Percentiles rank a stretch among this genome's conserved stretches.
Evolutionary conservation across 92 coral and sea anemone genomes (phyloP).

Genomic region (Epizoanthus illoricatus): DNA sequence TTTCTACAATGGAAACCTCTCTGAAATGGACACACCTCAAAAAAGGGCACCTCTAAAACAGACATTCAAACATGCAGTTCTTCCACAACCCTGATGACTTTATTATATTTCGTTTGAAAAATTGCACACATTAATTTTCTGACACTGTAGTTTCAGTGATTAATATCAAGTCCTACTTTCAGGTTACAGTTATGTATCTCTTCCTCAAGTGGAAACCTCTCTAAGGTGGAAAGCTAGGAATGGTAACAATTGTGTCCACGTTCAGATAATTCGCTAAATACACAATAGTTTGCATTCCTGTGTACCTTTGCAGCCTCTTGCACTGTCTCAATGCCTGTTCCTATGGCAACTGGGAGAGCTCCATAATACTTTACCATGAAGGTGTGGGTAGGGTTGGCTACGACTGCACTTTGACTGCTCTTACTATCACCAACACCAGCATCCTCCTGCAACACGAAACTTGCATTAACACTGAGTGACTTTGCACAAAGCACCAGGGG

Average conservation of each 20-base stretch:
- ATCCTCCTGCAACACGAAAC: slow-evolving; percentile 50
- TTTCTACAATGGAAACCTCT: too few relatives aligned
- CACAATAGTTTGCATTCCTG: too few relatives aligned
- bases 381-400: slow-evolving; percentile 68
- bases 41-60: too few relatives aligned
- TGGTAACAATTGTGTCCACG: neutral
- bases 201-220: too few relatives aligned
- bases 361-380: slow-evolving; percentile 97
- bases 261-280: neutral
- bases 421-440: slow-evolving; percentile 45
- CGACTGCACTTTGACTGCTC: slow-evolving; percentile 30
- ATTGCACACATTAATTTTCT: too few relatives aligned
- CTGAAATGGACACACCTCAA: too few relatives aligned
- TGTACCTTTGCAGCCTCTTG: slow-evolving; percentile 96
- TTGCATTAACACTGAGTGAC: neutral
- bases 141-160: too few relatives aligned
- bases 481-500: neutral
- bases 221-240: neutral
- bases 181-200: too few relatives aligned
- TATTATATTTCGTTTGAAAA: too few relatives aligned
- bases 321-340: slow-evolving; percentile 93
- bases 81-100: too few relatives aligned
- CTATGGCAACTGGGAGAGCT: slow-evolving; percentile 94
- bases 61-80: too few relatives aligned
- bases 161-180: too few relatives aligned